Conservation (phyloP, 2,113 vertebrate genomes). For the Acanthochromis polyacanthus region DNA sequence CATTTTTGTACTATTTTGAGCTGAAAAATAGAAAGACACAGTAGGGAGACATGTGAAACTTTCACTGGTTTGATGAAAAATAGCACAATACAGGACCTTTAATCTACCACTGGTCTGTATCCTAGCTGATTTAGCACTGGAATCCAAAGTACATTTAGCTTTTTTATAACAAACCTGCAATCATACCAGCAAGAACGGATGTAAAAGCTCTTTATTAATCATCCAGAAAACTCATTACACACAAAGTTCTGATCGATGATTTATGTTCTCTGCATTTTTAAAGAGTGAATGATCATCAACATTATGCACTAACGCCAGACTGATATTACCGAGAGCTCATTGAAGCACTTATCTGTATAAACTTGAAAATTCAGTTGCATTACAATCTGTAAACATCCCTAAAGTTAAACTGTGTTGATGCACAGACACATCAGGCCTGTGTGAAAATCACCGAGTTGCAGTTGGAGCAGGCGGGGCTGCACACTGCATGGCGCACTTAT, state of each 20-base stretch:
- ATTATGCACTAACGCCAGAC: not conserved
- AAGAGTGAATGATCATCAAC: too few species aligned
- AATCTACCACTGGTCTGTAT: not conserved
- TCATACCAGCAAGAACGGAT: too few species aligned
- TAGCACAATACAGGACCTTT: too few species aligned
- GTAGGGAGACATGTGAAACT: too few species aligned
- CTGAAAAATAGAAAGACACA: too few species aligned
- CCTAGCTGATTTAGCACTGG: not conserved
- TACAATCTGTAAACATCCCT: not conserved
- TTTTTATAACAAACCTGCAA: not conserved
- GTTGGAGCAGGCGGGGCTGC: conserved; percentile 73
- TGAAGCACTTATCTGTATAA: not conserved
- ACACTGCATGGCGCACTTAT: conserved; percentile 43
- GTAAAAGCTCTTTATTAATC: not conserved
- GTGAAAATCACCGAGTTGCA: conserved; percentile 24
- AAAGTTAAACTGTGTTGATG: not conserved
- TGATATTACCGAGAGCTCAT: not conserved
- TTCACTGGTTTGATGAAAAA: too few species aligned
- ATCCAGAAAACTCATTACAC: not conserved
- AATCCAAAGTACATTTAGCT: not conserved
- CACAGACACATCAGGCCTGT: not conserved
- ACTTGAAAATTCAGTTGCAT: not conserved
- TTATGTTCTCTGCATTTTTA: not conserved
- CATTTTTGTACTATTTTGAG: too few species aligned
- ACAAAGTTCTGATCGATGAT: not conserved